These are phyloP conservation scores for Acanthococcus lagerstroemiae DNA, from an alignment of 2,888 invertebrate genomes.

Conservation along the genomic window DNA sequence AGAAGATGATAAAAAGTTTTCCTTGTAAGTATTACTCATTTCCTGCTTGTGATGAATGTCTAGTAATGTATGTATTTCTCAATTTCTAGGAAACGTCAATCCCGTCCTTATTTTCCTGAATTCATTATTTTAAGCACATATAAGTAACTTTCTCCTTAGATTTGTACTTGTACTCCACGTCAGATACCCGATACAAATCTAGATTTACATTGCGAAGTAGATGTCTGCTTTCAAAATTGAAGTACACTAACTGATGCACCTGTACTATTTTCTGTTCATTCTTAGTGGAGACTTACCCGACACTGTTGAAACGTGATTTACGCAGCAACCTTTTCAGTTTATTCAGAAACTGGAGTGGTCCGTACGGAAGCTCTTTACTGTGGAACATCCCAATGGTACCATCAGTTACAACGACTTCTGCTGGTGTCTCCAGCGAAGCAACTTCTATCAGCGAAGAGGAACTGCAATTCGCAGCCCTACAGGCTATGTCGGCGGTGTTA, in stretches of 20 bases:
- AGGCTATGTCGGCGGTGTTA: slow-evolving; percentile 91
- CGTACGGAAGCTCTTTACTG: slow-evolving; percentile 60
- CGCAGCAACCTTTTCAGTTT: slow-evolving; percentile 79
- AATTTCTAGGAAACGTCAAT: neutral
- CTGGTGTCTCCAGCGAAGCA: slow-evolving; percentile 23
- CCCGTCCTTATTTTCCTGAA: too few species aligned
- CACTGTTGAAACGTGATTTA: slow-evolving; percentile 75
- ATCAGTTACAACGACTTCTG: slow-evolving; percentile 37
- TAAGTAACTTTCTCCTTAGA: too few species aligned
- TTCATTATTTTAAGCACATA: too few species aligned
- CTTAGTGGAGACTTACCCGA: slow-evolving; percentile 80
- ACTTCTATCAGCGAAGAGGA: slow-evolving; percentile 47
- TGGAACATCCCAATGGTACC: slow-evolving; percentile 38
- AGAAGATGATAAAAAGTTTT: slow-evolving; percentile 87
- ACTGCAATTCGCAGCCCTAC: slow-evolving; percentile 53
- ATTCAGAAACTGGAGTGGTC: slow-evolving; percentile 90
- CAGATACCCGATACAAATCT: neutral
- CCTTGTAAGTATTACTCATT: slow-evolving; percentile 54
- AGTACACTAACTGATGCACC: neutral
- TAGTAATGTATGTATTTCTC: neutral
- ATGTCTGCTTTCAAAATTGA: neutral
- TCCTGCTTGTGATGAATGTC: neutral
- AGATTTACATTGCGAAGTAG: neutral
- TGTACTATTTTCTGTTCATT: slow-evolving; percentile 39
- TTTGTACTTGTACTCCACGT: too few species aligned